phyloP scores from a whole-genome alignment of 2,797 vertebrate genomes.

The Propithecus perrieri region DNA sequence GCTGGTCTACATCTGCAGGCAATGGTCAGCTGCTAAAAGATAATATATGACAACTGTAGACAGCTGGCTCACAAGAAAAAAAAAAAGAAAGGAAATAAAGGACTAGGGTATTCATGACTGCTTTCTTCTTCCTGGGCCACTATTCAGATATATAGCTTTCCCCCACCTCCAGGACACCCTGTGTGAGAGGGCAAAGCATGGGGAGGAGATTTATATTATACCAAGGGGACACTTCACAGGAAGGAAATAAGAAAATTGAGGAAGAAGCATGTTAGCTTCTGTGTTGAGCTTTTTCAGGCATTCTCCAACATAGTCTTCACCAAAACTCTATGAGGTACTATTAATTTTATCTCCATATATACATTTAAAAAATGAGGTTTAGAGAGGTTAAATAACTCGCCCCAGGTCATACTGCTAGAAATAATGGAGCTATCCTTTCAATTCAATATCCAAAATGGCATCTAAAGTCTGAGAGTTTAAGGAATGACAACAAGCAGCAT shows the following conservation, averaged over 20 bases:
- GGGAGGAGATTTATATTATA: neutral
- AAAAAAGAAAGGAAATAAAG: neutral
- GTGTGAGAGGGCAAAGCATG: neutral
- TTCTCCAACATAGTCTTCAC: neutral
- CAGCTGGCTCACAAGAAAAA: neutral
- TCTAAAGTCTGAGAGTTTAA: neutral
- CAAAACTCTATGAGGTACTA: neutral
- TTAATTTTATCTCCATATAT: neutral
- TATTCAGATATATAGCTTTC: neutral
- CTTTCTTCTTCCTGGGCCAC: neutral
- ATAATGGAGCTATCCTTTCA: neutral
- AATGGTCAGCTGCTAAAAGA: neutral
- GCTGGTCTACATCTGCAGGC: neutral
- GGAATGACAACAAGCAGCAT: neutral
- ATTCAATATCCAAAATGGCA: neutral
- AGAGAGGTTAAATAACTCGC: neutral
- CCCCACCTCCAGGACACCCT: neutral
- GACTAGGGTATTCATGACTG: accelerated
- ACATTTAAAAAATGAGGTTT: neutral
- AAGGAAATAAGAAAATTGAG: neutral
- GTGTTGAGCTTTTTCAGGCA: neutral
- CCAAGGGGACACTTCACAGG: too few species aligned
- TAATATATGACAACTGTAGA: neutral
- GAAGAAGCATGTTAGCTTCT: neutral
- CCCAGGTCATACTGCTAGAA: neutral